These are phyloP conservation scores for Marmota monax DNA, from an alignment of 2,113 vertebrate species.

Conservation along the genomic window DNA sequence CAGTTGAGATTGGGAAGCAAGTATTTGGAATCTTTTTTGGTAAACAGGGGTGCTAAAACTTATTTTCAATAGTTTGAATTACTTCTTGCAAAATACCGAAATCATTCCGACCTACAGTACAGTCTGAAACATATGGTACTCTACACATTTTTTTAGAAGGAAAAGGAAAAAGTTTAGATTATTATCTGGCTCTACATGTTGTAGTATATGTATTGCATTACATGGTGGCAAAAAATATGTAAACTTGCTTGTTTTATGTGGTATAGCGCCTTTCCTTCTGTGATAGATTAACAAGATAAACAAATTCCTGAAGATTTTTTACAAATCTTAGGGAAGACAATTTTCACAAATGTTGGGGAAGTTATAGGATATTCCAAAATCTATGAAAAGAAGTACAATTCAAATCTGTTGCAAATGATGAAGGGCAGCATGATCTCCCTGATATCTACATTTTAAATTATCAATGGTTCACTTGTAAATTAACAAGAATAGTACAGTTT, in stretches of 20 bases:
- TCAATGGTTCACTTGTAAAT: background rate
- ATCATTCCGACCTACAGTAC: background rate
- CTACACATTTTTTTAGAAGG: background rate
- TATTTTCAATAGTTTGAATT: background rate
- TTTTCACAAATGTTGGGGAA: conserved; percentile 38
- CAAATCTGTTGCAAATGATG: background rate
- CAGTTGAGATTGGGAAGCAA: background rate
- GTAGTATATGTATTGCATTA: background rate
- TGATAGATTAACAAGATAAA: background rate
- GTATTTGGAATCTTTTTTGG: background rate
- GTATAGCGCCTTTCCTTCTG: background rate
- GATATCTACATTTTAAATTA: background rate
- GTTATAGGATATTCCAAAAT: background rate
- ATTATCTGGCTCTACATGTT: background rate
- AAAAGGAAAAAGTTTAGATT: background rate
- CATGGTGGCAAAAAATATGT: background rate
- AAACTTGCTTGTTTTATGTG: background rate
- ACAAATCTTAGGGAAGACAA: background rate
- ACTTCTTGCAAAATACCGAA: background rate
- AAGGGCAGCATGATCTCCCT: background rate
- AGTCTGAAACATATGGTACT: background rate
- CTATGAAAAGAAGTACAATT: background rate
- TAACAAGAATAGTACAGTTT: background rate
- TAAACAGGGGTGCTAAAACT: background rate
- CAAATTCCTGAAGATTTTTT: background rate